Evolutionary conservation across 2,113 vertebrate genomes (phyloP).

Genomic region (Ramphastos sulfuratus): DNA sequence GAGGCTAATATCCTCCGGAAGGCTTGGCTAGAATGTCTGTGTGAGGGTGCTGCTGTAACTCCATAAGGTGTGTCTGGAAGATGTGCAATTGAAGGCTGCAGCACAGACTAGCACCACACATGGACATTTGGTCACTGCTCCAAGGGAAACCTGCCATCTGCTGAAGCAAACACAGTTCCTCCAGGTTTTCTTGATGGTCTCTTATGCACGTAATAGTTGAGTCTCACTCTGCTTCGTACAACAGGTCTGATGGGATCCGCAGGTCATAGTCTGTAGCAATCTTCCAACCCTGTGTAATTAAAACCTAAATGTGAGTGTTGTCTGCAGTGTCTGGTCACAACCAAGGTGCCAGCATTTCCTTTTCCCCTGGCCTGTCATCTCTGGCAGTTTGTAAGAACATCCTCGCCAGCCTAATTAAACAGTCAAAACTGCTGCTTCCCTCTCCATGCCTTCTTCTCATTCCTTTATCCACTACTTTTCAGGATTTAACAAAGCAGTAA

Average conservation of each 20-base stretch:
- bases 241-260: not conserved
- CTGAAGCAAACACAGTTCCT: not conserved
- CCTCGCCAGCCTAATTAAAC: constrained; percentile 3
- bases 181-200: not conserved
- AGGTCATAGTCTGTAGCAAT: not conserved
- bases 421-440: not conserved
- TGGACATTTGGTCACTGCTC: not conserved
- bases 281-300: not conserved
- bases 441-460: not conserved
- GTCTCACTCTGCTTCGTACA: not conserved
- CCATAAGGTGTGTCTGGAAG: not conserved
- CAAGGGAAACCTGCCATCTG: not conserved
- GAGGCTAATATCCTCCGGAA: not conserved
- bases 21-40: not conserved
- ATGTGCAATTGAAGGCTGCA: not conserved
- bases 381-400: not conserved
- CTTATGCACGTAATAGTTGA: not conserved
- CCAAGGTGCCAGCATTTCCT: not conserved
- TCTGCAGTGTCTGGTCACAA: not conserved
- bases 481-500: constrained; percentile 16
- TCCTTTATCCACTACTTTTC: not conserved
- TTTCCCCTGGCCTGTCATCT: not conserved
- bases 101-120: rapidly evolving
- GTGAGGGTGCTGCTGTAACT: not conserved
- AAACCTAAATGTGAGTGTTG: not conserved